Conservation (phyloP, 2,888 invertebrate species). For the Ophion ventricosus region DNA sequence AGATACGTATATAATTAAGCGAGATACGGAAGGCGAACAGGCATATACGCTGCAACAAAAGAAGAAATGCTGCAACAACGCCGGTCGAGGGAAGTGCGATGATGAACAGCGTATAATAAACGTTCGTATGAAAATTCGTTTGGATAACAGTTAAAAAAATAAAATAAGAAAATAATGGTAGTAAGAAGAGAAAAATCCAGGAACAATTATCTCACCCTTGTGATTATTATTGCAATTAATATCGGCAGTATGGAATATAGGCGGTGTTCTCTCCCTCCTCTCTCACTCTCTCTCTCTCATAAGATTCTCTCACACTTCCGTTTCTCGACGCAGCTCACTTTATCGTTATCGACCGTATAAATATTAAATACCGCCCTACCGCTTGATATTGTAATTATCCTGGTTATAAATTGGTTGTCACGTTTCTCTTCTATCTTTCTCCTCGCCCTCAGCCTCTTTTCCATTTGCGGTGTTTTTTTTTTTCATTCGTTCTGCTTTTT, state of each 20-base stretch:
- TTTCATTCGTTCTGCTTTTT: neutral
- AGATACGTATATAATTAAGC: slow-evolving; percentile 51
- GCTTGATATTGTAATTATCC: slow-evolving; percentile 81
- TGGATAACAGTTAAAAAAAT: slow-evolving; percentile 34
- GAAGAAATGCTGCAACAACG: slow-evolving; percentile 32
- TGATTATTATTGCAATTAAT: slow-evolving; percentile 63
- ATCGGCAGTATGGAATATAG: slow-evolving; percentile 35
- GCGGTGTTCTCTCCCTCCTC: slow-evolving; percentile 36
- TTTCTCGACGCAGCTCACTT: slow-evolving; percentile 65
- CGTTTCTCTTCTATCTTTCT: slow-evolving; percentile 69
- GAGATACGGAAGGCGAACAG: slow-evolving; percentile 31
- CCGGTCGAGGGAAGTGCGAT: slow-evolving; percentile 25
- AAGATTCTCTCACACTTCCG: neutral
- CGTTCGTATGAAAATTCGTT: slow-evolving; percentile 34
- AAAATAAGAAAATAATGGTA: neutral
- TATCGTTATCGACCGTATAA: slow-evolving; percentile 74
- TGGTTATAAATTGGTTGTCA: slow-evolving; percentile 81
- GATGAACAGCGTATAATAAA: slow-evolving; percentile 25
- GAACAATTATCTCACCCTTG: slow-evolving; percentile 59
- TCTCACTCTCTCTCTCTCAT: neutral
- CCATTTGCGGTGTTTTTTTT: slow-evolving; percentile 22
- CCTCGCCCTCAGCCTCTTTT: slow-evolving; percentile 21
- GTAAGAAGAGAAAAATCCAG: slow-evolving; percentile 19
- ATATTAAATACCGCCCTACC: slow-evolving; percentile 71
- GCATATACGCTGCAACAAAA: slow-evolving; percentile 14